Base-by-base conservation (phyloP, 2,888 invertebrate species). In the Tetrapedia diversipes region DNA sequence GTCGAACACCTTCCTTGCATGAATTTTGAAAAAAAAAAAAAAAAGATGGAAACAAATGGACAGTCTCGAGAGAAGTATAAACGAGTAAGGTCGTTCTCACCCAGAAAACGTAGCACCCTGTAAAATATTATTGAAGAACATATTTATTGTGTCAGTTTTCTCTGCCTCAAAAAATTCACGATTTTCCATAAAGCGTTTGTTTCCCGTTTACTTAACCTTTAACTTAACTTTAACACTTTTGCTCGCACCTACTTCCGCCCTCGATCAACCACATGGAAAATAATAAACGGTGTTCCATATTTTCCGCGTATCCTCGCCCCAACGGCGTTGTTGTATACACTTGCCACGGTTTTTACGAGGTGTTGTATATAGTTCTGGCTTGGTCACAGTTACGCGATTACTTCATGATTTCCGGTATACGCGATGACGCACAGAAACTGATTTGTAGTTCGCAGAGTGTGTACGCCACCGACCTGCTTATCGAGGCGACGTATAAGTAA, bases 391-490 rank as follows among this genome's bases (percentile, higher is more conserved):
- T 59, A 56, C 63, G 29, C 47, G 73, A 74, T 74, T 80, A 61
- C 64, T 74, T 74, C 47, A 74, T 47, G 74, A 80, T 77, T 77
- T 81, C 81, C 81, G 81, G 77, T 54, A 51, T 39, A 61, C 39
- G 14, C 41, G 61, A 80, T 81, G 81, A 81, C 81, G 81, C 77
- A 74, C 61, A 19, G 43, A 60, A 65, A 71, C 81, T 80, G 67
- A 81, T 80, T 77, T 80, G 74, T 54, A 75, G 71, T 72, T 43
- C 37, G 39, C 51, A 65, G 63, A 67, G 37, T 65, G 37, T 65
- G 22, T 45, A 54, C 69, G 34, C 22, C 51, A 54, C 4, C 54
- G 77, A 47, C 39, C 60, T 51, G 70, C 57, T 49, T 68, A 47
- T 81, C 65, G 37, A 61, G 67, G 57, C 45, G 41, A 27, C 19